Evolutionary conservation across 2,113 vertebrate species (phyloP).

Genomic region (Protobothrops flavoviridis): DNA sequence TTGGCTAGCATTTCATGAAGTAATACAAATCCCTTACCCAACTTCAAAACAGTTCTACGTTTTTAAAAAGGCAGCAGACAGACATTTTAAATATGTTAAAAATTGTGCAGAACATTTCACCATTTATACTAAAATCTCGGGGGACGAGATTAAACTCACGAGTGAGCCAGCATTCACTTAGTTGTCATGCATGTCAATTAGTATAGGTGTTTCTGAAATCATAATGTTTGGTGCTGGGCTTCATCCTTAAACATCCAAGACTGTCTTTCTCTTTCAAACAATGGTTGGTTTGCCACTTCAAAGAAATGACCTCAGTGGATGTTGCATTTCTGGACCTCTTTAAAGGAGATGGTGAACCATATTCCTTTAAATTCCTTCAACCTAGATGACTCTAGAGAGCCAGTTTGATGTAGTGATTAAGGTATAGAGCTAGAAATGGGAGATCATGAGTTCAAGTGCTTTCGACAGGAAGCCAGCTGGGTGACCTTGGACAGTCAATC

Average conservation of each 20-base stretch:
- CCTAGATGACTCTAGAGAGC: constrained; percentile 5
- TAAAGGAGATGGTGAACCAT: neutral
- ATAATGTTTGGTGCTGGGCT: neutral
- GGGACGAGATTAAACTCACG: too few species aligned
- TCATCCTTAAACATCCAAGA: neutral
- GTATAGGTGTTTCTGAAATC: neutral
- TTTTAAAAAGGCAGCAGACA: neutral
- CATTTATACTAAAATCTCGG: neutral
- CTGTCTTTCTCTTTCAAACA: neutral
- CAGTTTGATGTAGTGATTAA: neutral
- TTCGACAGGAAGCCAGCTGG: neutral
- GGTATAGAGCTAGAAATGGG: neutral
- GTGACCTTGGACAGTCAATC: neutral
- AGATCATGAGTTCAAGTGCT: neutral
- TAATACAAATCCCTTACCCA: neutral
- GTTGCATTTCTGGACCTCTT: neutral
- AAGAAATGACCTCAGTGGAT: neutral
- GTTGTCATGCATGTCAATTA: neutral
- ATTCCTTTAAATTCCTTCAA: neutral
- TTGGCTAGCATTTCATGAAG: neutral
- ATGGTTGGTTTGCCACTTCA: neutral
- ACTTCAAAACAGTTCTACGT: neutral
- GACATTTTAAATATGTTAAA: neutral
- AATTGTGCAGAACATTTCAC: neutral
- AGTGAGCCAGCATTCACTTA: neutral